Evolutionary conservation across 2,888 invertebrate genomes (phyloP), one percentile per base, ranked within the genome.

Genomic region (Cantharis rufa): DNA sequence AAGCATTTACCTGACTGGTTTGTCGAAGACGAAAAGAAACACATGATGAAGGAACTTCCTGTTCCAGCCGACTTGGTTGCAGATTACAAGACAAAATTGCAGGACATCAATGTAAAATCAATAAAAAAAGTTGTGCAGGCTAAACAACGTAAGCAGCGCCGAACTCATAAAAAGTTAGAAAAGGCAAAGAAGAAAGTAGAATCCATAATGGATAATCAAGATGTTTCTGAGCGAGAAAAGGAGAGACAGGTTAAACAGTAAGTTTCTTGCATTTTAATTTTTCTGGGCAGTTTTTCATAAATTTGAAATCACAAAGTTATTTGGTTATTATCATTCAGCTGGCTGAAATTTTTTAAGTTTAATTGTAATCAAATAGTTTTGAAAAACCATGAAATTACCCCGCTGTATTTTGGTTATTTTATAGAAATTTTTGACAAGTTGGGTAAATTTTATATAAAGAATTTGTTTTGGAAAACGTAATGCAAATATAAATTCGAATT

Each of bases 121-220:
- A 98, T 99, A 79, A 99, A 99, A 90, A 99, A 99, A 89, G 96
- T 99, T 0, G 92, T 98, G 82, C 98, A 99, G 89, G 99, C 99
- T 0, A 99, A 98, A 89, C 97, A 98, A 0, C 93, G 99, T 74
- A 99, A 99, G 92, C 98, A 98, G 93, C 94, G 93, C 88, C 94
- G 97, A 81, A 94, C 95, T 80, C 87, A 95, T 77, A 94, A 93
- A 85, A 94, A 95, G 86, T 89, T 99, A 89, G 96, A 97, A 81
- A 96, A 95, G 84, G 98, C 98, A 0, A 96, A 97, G 89, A 99
- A 99, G 90, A 97, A 96, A 89, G 95, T 97, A 0, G 98, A 99
- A 87, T 92, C 93, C n/a, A 91, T 99, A 24, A 93, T 98, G 90
- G 98, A 98, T 74, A 95, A 94, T 86, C 91, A 91, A 0, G 98